phyloP scores from a whole-genome alignment of 37 sponge, comb jelly and placozoan genomes.

The Theonella swinhoei region DNA sequence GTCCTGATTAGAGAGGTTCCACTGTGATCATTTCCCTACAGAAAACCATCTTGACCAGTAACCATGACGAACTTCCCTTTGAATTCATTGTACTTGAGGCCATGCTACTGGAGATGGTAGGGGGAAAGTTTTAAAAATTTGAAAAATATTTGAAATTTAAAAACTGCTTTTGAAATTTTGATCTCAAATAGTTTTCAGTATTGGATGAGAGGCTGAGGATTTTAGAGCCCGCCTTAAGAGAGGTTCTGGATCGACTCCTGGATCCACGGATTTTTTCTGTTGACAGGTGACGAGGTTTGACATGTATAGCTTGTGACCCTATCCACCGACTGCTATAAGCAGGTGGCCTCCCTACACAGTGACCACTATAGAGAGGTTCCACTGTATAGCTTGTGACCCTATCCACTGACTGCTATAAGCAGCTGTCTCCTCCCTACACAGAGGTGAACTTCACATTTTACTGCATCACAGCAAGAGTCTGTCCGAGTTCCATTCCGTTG shows the following conservation, averaged over 20 bases:
- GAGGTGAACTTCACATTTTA: slow-evolving; percentile 46
- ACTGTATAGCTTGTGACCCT: neutral
- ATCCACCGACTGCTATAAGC: too few relatives aligned
- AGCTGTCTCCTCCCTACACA: neutral
- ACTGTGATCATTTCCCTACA: too few relatives aligned
- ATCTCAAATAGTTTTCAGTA: slow-evolving; percentile 43
- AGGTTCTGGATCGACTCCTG: slow-evolving; percentile 37
- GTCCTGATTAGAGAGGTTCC: too few relatives aligned
- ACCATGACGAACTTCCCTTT: slow-evolving; percentile 34
- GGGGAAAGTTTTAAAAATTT: neutral
- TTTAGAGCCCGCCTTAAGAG: slow-evolving; percentile 15
- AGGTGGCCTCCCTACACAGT: too few relatives aligned
- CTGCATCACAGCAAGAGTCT: slow-evolving; percentile 58
- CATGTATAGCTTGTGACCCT: neutral
- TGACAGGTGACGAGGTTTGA: too few relatives aligned
- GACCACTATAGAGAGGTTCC: neutral
- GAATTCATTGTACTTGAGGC: slow-evolving; percentile 54
- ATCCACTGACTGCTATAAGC: neutral
- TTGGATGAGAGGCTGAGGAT: slow-evolving; percentile 18
- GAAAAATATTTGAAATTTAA: too few relatives aligned
- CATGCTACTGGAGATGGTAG: slow-evolving; percentile 49
- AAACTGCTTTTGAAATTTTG: too few relatives aligned
- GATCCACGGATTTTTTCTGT: slow-evolving; percentile 52
- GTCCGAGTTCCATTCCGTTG: slow-evolving; percentile 56
- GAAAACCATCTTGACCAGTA: neutral